Conservation (phyloP, 2,797 vertebrate genomes). For the Hybognathus amarus region DNA sequence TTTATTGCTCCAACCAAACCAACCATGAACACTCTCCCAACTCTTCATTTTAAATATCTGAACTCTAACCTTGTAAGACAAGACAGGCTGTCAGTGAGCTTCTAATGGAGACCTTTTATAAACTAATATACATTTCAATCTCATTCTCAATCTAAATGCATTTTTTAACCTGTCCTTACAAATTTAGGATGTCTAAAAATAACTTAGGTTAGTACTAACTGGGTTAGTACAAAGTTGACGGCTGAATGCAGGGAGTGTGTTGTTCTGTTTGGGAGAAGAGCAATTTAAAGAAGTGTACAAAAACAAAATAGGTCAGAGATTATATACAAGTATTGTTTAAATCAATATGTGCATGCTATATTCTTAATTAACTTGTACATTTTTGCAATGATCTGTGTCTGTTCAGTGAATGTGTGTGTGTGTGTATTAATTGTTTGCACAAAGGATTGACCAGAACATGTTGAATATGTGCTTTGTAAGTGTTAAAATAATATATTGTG, state of each 20-base stretch:
- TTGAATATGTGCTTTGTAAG: constrained; percentile 25
- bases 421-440: constrained; percentile 34
- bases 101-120: not conserved
- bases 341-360: constrained; percentile 38
- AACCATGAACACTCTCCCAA: constrained; percentile 17
- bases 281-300: not conserved
- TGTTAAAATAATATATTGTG: constrained; percentile 40
- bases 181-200: constrained; percentile 33
- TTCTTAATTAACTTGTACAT: constrained; percentile 35
- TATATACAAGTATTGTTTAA: constrained; percentile 43
- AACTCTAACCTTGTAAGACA: not conserved
- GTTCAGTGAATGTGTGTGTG: constrained; percentile 16
- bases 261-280: not conserved
- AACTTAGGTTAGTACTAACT: constrained; percentile 14
- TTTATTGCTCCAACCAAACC: constrained; percentile 33
- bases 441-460: constrained; percentile 15
- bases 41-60: not conserved
- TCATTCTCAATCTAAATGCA: not conserved
- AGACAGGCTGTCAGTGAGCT: not conserved
- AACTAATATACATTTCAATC: not conserved
- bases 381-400: constrained; percentile 34
- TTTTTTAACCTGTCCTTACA: constrained; percentile 26
- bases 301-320: constrained; percentile 40
- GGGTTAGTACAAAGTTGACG: constrained; percentile 13
- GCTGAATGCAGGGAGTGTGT: constrained; percentile 18